phyloP scores from a whole-genome alignment of 2,888 invertebrate species.

The Lithophane semibrunnea region DNA sequence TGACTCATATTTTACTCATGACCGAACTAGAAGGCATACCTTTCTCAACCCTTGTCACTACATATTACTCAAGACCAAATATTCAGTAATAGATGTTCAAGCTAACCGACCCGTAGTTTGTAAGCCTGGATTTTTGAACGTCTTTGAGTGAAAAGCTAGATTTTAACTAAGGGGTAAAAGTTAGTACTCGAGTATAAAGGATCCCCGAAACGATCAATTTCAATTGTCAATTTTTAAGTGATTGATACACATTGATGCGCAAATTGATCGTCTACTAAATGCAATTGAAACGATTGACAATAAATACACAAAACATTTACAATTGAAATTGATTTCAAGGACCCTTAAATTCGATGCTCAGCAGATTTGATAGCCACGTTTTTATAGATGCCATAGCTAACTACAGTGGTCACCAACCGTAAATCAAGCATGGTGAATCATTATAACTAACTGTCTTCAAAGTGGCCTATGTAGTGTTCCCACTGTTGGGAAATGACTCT shows the following conservation, averaged over 20 bases:
- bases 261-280: too few species aligned
- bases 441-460: neutral
- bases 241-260: too few species aligned
- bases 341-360: neutral
- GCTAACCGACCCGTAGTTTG: slow-evolving; percentile 30
- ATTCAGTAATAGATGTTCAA: slow-evolving; percentile 51
- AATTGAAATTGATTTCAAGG: too few species aligned
- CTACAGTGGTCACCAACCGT: neutral
- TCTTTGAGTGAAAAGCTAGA: neutral
- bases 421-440: neutral
- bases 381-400: neutral
- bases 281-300: too few species aligned
- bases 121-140: slow-evolving; percentile 15
- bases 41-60: slow-evolving; percentile 56
- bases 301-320: too few species aligned
- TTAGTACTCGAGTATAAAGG: neutral
- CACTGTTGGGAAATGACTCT: too few species aligned
- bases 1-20: slow-evolving; percentile 53
- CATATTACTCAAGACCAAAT: slow-evolving; percentile 52
- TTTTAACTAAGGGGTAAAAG: neutral
- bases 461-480: too few species aligned
- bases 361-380: neutral
- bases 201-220: too few species aligned
- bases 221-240: too few species aligned
- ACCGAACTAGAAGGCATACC: slow-evolving; percentile 41